phyloP scores from a whole-genome alignment of 2,888 invertebrate genomes.

The Drosophila fulvimacula region DNA sequence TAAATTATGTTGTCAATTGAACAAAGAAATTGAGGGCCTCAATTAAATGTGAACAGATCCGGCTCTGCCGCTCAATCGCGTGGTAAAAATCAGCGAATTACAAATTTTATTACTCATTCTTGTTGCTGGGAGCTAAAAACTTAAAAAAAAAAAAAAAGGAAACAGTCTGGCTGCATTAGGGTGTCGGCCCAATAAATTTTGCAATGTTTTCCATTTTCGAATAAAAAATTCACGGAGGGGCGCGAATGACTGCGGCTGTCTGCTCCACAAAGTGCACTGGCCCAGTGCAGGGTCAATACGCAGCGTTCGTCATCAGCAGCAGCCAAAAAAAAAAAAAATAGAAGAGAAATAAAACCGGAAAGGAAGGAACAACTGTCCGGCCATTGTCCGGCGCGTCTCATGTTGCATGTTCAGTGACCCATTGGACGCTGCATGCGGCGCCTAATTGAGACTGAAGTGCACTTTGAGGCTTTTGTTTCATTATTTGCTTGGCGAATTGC shows the following conservation, averaged over 20 bases:
- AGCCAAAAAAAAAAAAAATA: too few species aligned
- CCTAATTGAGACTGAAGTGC: constrained; percentile 76
- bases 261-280: constrained; percentile 64
- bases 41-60: constrained; percentile 22
- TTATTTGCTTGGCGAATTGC: constrained; percentile 44
- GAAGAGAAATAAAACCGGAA: constrained; percentile 2
- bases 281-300: constrained; percentile 62
- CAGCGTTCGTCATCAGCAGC: constrained; percentile 47
- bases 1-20: constrained; percentile 1
- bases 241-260: neutral
- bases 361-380: constrained; percentile 14
- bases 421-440: constrained; percentile 50
- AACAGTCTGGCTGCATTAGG: constrained; percentile 50
- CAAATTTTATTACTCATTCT: constrained; percentile 72
- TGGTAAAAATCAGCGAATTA: constrained; percentile 66
- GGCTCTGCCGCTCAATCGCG: constrained; percentile 51
- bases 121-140: constrained; percentile 49
- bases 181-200: constrained; percentile 67
- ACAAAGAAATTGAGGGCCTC: constrained; percentile 17
- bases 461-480: constrained; percentile 40
- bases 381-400: constrained; percentile 24
- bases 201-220: constrained; percentile 33
- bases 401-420: constrained; percentile 53
- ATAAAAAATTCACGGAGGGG: neutral
- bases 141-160: neutral